These are phyloP conservation scores for Hydropotes inermis DNA, from an alignment of 2,113 vertebrate species.

Conservation along the genomic window DNA sequence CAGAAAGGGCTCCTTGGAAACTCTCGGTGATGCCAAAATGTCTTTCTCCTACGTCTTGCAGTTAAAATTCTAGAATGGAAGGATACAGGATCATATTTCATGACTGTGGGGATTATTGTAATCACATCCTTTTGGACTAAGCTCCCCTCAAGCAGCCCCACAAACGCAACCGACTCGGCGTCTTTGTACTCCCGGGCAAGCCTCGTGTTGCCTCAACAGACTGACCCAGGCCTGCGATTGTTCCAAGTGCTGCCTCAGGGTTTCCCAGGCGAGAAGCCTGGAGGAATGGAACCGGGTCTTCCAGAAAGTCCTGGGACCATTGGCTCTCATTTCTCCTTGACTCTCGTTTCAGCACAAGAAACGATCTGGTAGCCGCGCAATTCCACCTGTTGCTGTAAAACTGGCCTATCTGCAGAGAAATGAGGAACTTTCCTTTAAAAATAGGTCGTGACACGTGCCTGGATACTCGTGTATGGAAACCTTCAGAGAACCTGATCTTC, in stretches of 20 bases:
- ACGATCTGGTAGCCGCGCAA: neutral
- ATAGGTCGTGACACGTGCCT: accelerated
- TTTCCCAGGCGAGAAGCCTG: neutral
- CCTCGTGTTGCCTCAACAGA: accelerated
- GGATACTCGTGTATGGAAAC: neutral
- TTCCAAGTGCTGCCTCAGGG: accelerated
- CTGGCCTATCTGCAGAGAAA: neutral
- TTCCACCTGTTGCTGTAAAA: neutral
- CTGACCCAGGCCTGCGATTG: accelerated
- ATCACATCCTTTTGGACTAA: neutral
- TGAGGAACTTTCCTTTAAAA: neutral
- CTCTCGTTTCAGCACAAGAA: neutral
- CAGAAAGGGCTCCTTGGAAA: accelerated
- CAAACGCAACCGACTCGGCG: accelerated
- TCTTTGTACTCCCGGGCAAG: accelerated
- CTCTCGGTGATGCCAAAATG: accelerated
- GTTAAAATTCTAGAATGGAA: neutral
- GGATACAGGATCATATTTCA: neutral
- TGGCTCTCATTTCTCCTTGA: neutral
- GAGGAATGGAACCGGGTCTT: accelerated
- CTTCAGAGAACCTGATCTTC: neutral
- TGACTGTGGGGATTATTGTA: accelerated
- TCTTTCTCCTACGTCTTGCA: accelerated
- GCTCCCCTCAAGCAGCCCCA: neutral
- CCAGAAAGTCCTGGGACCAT: neutral